Evolutionary conservation across 2,888 invertebrate genomes (phyloP).

Genomic region (Habrosyne pyritoides): DNA sequence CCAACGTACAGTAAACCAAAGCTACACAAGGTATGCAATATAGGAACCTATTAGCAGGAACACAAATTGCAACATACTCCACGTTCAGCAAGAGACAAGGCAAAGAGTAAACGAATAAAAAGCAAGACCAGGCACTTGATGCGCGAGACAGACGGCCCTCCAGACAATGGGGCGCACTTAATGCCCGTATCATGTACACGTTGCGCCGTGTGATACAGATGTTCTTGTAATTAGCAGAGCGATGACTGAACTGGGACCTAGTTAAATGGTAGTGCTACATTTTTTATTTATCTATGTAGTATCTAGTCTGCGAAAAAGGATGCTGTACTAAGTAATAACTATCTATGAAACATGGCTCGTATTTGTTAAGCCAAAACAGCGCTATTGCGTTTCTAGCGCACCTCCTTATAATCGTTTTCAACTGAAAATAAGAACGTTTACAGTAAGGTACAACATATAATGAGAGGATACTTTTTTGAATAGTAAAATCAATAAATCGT

Average conservation of each 20-base stretch:
- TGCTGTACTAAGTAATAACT: too few species aligned
- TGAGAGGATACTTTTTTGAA: too few species aligned
- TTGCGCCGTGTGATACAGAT: constrained; percentile 48
- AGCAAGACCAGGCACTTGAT: constrained; percentile 67
- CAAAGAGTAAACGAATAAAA: constrained; percentile 9
- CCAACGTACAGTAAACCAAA: neutral
- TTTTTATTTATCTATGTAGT: neutral
- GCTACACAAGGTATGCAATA: neutral
- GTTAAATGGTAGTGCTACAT: neutral
- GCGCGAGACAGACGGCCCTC: constrained; percentile 71
- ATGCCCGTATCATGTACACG: constrained; percentile 62
- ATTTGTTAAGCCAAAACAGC: too few species aligned
- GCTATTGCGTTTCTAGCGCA: too few species aligned
- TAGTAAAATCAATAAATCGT: too few species aligned
- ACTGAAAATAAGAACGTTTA: too few species aligned
- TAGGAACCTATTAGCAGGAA: neutral
- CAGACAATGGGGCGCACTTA: constrained; percentile 73
- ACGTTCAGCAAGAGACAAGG: constrained; percentile 2
- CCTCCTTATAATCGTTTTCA: too few species aligned
- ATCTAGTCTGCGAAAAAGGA: neutral
- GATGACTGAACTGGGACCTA: neutral
- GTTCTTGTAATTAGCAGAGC: constrained; percentile 53
- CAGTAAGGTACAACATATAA: too few species aligned
- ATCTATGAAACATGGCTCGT: too few species aligned
- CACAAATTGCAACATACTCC: constrained; percentile 12